phyloP scores from a whole-genome alignment of 2,113 vertebrate genomes.

The Macrotis lagotis region DNA sequence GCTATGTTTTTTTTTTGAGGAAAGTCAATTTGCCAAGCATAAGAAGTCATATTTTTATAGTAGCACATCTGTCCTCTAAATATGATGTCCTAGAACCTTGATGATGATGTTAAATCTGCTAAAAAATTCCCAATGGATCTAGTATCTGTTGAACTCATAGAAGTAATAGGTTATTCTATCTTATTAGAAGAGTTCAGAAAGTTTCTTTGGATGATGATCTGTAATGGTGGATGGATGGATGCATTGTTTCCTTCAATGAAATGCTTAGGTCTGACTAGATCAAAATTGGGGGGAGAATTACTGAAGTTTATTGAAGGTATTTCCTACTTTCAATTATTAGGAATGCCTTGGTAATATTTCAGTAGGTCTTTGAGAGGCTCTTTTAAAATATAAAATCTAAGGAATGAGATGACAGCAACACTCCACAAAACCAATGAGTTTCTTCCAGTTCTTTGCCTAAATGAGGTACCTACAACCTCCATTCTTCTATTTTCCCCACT shows the following conservation, averaged over 20 bases:
- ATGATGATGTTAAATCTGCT: neutral
- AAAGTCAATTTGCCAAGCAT: neutral
- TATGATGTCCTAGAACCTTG: neutral
- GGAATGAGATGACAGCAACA: neutral
- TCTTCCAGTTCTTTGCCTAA: neutral
- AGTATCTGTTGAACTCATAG: neutral
- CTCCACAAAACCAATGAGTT: neutral
- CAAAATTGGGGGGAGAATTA: neutral
- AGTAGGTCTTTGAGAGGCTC: neutral
- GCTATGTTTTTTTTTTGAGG: neutral
- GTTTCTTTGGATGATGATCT: neutral
- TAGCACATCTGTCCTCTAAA: neutral
- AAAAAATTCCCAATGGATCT: neutral
- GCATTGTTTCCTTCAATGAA: neutral
- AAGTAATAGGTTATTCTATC: neutral
- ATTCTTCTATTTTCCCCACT: neutral
- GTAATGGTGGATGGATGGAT: neutral
- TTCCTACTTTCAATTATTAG: neutral
- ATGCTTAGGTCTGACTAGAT: neutral
- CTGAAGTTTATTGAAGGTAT: neutral
- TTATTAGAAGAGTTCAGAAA: neutral
- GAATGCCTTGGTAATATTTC: neutral
- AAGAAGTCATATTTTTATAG: neutral
- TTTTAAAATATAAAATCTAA: neutral
- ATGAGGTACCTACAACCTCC: neutral